A percentile compares a stretch with the other conserved stretches of the same genome.
phyloP scores from a whole-genome alignment of 2,113 vertebrate species.

The Phyllopteryx taeniolatus region DNA sequence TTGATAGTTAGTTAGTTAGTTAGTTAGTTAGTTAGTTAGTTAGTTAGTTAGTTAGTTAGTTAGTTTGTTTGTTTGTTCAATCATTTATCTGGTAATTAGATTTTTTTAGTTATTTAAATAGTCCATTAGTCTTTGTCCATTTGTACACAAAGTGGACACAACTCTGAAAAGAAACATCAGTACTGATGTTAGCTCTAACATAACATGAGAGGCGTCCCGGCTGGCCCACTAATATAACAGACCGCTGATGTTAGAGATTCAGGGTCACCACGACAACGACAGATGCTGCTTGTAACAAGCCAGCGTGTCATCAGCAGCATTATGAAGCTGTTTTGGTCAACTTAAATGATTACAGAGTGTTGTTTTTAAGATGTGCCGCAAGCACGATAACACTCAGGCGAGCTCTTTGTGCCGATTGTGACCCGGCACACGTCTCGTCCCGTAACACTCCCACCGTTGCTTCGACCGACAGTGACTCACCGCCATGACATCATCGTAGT shows the following conservation, averaged over 20 bases:
- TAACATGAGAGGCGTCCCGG: background rate
- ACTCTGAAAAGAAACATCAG: background rate
- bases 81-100: background rate
- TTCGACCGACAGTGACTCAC: constrained; percentile 30
- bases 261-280: background rate
- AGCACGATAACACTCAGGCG: background rate
- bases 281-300: background rate
- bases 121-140: background rate
- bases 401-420: background rate
- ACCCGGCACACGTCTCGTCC: constrained; percentile 2
- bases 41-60: background rate
- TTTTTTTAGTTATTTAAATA: background rate
- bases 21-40: background rate
- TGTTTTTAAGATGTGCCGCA: background rate
- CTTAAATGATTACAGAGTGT: background rate
- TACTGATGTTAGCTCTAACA: no score
- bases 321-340: background rate
- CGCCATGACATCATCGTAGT: constrained; percentile 49
- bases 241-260: background rate
- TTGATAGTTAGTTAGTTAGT: background rate
- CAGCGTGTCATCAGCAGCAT: background rate
- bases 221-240: background rate
- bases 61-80: background rate
- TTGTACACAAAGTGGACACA: background rate
- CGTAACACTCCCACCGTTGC: background rate